Evolutionary conservation across 2,113 vertebrate genomes (phyloP).

Genomic region (Pachyramphus minor): DNA sequence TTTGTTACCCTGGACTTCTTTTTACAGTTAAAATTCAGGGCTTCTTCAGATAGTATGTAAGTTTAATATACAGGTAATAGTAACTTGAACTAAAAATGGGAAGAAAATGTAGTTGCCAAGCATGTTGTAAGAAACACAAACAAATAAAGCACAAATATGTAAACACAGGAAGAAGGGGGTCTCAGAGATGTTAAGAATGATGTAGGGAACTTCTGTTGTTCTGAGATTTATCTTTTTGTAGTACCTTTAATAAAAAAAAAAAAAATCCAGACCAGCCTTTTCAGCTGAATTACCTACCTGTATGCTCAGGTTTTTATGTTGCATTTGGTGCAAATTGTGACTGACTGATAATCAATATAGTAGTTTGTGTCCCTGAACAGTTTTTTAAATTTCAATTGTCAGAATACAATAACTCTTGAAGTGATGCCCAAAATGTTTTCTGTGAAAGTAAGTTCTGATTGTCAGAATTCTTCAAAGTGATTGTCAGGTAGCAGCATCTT

Average conservation of each 20-base stretch:
- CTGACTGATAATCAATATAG: not conserved
- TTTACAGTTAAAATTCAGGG: not conserved
- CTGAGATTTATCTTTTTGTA: not conserved
- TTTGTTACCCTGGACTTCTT: not conserved
- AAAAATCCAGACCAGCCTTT: not conserved
- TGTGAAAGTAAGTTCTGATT: not conserved
- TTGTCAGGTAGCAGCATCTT: not conserved
- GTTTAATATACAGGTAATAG: not conserved
- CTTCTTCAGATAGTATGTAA: not conserved
- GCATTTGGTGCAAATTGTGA: not conserved
- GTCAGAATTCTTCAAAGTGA: not conserved
- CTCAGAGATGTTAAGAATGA: not conserved
- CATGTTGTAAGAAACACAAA: not conserved
- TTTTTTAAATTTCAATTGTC: not conserved
- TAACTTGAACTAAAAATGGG: not conserved
- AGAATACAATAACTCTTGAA: not conserved
- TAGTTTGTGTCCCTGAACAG: not conserved
- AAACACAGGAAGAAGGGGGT: not conserved
- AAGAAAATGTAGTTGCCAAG: not conserved
- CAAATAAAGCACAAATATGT: not conserved
- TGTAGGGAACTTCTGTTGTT: not conserved
- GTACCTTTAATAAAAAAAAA: accelerated
- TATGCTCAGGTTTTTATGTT: not conserved
- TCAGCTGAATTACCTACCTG: not conserved
- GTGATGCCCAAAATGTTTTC: not conserved